A percentile compares a stretch with the other conserved stretches of the same genome.
phyloP scores from a whole-genome alignment of 2,113 vertebrate species.

The Agelaius phoeniceus region DNA sequence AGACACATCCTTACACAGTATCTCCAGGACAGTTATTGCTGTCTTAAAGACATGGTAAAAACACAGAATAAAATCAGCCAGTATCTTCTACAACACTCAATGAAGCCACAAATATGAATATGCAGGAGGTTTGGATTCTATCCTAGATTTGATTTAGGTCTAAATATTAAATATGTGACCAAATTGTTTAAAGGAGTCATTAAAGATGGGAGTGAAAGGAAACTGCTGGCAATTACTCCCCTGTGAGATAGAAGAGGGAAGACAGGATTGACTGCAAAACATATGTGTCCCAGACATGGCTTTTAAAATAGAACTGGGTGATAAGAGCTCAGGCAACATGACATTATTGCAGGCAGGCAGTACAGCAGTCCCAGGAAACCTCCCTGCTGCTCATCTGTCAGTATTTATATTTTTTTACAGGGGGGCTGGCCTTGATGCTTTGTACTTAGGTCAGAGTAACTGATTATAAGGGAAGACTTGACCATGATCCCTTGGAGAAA shows the following conservation, averaged over 20 bases:
- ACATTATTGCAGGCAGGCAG: neutral
- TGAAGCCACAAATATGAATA: neutral
- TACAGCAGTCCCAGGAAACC: neutral
- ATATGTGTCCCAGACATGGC: neutral
- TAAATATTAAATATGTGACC: neutral
- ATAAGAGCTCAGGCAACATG: neutral
- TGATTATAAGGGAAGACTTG: neutral
- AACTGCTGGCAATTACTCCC: neutral
- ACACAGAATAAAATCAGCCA: neutral
- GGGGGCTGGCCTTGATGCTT: neutral
- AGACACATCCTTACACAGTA: neutral
- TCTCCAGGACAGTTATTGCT: neutral
- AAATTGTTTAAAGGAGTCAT: neutral
- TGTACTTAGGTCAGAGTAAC: neutral
- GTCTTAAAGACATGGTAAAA: neutral
- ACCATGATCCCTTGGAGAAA: neutral
- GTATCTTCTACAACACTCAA: neutral
- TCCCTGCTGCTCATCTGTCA: neutral
- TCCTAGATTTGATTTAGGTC: neutral
- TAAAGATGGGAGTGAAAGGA: neutral
- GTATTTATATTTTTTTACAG: neutral
- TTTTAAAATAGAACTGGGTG: neutral
- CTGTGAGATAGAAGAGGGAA: neutral
- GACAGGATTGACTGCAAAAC: neutral
- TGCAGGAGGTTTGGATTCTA: neutral